Base-by-base conservation (phyloP, 1,140 invertebrate species). In the Epicauta chinensis region DNA sequence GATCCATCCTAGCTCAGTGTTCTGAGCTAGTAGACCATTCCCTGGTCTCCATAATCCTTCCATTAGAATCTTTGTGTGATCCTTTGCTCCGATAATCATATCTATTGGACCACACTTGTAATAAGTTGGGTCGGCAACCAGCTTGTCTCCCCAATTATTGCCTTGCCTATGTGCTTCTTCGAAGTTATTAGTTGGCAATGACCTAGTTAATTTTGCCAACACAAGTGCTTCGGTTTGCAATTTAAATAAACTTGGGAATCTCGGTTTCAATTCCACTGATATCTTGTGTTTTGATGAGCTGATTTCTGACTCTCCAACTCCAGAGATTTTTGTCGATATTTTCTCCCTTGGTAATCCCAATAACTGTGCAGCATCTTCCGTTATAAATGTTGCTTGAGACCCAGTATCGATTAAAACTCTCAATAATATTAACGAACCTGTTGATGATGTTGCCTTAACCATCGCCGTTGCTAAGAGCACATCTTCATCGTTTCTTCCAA, bases 1-100 rank as follows among this genome's bases (percentile, higher is more conserved):
- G 7, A 61, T 53, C 53, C 55, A 61, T 13, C 55, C 55, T 1
- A 57, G 17, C 16, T 43, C 35, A 12, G 55, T 57, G 13, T 57
- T 57, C 16, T 57, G 51, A 7, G 44, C 44, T n/a, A 48, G 38
- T 13, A 39, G 43, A 17, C 44, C 32, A 41, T 48, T 29, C 1
- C 16, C 5, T 12, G 29, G 12, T 15, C 29, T 43, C 30, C 15
- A 1, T 23, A 30, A 29, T 11, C 41, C 31, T 30, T 43, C 1
- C 3, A 43, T 1, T 1, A 43, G 17, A 1, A 43, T 29, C 29
- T 43, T n/a, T 2, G 3, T 29, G n/a, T 23, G 7, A 4, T 23
- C 17, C 7, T 23, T 7, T 23, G 17, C 17, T 23, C 17, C 17
- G 7, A 23, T 23, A 4, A 23, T 23, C 6, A 23, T 6, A 23